A percentile compares a stretch with the other conserved stretches of the same genome.
Conservation (phyloP, 2,797 vertebrate species). For the Sebastes iracundus region DNA sequence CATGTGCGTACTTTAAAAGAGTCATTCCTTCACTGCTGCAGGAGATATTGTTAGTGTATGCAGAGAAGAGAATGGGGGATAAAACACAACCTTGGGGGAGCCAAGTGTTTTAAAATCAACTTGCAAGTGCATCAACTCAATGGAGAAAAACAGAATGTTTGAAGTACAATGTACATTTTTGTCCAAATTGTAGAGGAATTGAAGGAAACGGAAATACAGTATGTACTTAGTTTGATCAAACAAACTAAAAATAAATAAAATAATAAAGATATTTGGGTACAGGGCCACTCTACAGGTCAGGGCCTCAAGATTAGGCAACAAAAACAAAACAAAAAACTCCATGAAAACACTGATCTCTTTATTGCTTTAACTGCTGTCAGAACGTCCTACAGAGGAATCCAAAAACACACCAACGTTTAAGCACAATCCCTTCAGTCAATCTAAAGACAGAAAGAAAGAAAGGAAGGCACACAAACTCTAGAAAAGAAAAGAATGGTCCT, state of each 20-base stretch:
- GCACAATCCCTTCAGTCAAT: slow-evolving; percentile 61
- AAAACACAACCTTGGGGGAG: no score
- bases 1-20: no score
- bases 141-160: background rate
- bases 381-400: slow-evolving; percentile 75
- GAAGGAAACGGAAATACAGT: no score
- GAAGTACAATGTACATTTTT: background rate
- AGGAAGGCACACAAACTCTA: slow-evolving; percentile 77
- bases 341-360: slow-evolving; percentile 80
- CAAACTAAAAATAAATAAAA: no score
- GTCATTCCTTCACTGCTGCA: no score
- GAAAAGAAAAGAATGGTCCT: slow-evolving; percentile 70
- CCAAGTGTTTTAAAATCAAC: no score
- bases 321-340: background rate
- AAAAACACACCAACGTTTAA: slow-evolving; percentile 78
- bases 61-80: no score
- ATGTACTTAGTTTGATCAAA: no score
- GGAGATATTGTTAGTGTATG: no score
- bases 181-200: no score
- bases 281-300: slow-evolving; percentile 28
- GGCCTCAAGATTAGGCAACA: background rate
- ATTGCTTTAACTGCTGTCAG: slow-evolving; percentile 90
- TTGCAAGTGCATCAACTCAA: background rate
- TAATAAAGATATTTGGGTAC: no score
- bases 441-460: slow-evolving; percentile 66